Evolutionary conservation across 1,140 invertebrate genomes (phyloP).

Genomic region (Sinella curviseta): DNA sequence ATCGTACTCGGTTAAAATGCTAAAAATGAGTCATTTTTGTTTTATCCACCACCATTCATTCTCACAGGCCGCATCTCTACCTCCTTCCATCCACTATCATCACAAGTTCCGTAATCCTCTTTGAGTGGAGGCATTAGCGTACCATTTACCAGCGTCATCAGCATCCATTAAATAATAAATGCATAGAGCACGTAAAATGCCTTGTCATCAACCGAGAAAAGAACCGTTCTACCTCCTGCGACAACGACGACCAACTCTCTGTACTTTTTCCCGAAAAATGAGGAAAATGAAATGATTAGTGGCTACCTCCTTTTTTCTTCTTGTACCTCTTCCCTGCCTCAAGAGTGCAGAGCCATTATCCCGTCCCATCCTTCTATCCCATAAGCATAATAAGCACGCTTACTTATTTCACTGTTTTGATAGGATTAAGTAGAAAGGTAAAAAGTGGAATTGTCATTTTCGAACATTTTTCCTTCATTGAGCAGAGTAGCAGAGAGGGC

Average conservation of each 20-base stretch:
- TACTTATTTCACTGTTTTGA: not conserved
- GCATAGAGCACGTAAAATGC: too few species aligned
- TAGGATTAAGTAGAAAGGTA: not conserved
- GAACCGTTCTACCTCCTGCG: too few species aligned
- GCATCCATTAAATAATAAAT: not conserved
- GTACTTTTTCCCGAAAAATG: not conserved
- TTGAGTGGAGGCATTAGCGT: not conserved
- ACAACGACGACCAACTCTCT: too few species aligned
- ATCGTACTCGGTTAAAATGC: too few species aligned
- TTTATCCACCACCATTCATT: too few species aligned
- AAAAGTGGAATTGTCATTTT: not conserved
- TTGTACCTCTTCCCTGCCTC: not conserved
- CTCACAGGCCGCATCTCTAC: too few species aligned
- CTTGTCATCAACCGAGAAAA: too few species aligned
- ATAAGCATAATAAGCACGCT: not conserved
- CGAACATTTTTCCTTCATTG: not conserved
- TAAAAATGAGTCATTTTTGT: too few species aligned
- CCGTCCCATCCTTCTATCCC: not conserved
- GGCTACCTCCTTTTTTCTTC: not conserved
- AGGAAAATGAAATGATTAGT: not conserved
- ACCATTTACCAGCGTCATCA: not conserved
- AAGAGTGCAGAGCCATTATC: not conserved
- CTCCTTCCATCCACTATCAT: too few species aligned
- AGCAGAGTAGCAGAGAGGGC: too few species aligned
- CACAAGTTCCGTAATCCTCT: too few species aligned